Conservation (phyloP, 2,113 vertebrate genomes). For the Platichthys flesus region DNA sequence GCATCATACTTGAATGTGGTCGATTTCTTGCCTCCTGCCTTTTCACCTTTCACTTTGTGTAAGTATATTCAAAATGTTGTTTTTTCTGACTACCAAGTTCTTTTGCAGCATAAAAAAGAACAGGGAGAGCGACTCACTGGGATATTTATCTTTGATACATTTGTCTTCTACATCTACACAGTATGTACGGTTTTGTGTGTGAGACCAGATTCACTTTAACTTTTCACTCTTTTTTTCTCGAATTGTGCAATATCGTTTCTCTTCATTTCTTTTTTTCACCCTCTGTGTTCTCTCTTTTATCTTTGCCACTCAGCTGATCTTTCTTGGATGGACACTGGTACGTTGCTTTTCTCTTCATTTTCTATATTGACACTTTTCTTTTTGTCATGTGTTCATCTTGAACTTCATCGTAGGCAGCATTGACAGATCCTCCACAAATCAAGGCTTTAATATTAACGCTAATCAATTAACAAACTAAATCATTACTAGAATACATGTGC, state of each 20-base stretch:
- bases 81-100: not conserved
- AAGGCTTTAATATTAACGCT: not conserved
- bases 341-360: constrained; percentile 52
- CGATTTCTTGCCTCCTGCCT: constrained; percentile 8
- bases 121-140: not conserved
- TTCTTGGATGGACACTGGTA: constrained; percentile 80
- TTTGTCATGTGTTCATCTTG: not conserved
- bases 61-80: not conserved
- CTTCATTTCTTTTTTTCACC: constrained; percentile 30
- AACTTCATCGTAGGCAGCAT: too few species aligned
- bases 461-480: constrained; percentile 13
- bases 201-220: not conserved
- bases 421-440: not conserved
- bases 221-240: not conserved
- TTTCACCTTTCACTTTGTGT: not conserved
- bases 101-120: not conserved
- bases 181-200: not conserved
- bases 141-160: not conserved
- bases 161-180: not conserved
- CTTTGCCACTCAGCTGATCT: constrained; percentile 60
- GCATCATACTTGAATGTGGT: constrained; percentile 18
- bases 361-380: not conserved
- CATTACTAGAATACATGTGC: not conserved
- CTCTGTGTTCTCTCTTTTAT: constrained; percentile 50
- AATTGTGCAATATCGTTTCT: not conserved